A percentile compares a stretch with the other conserved stretches of the same genome.
Conservation (phyloP, 2,797 vertebrate species). For the Setipinna tenuifilis region DNA sequence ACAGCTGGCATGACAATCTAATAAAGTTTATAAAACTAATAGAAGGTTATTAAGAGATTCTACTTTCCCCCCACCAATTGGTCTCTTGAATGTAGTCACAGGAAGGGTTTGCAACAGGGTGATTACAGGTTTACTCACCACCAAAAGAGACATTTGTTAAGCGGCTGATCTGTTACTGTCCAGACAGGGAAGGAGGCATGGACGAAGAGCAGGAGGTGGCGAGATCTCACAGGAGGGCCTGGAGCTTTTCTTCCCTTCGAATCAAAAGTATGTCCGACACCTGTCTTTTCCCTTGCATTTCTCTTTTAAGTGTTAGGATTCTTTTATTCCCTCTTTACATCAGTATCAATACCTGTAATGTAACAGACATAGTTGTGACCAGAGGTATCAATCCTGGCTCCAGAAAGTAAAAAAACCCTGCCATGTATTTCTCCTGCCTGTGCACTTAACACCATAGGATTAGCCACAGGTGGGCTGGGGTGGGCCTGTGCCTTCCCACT, state of each 20-base stretch:
- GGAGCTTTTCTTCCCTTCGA: constrained; percentile 65
- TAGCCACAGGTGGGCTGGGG: no score
- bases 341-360: background rate
- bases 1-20: background rate
- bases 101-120: background rate
- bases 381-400: no score
- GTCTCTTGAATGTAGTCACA: constrained; percentile 34
- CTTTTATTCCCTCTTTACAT: background rate
- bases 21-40: background rate
- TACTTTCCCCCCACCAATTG: no score
- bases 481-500: no score
- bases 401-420: no score
- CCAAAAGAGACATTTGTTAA: background rate
- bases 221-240: constrained; percentile 49
- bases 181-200: background rate
- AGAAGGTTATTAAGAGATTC: no score
- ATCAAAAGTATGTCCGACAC: constrained; percentile 62
- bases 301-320: background rate
- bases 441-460: no score
- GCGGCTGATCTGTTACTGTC: background rate
- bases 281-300: background rate
- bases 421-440: no score
- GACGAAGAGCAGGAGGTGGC: constrained; percentile 37
- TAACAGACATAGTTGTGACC: background rate
- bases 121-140: background rate